These are phyloP conservation scores for human DNA, from an alignment of 2,113 vertebrate species.

Conservation along the genomic window GRCh38 chr2:50390501-50391000, in stretches of 20 bases:
- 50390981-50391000: neutral
- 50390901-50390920: neutral
- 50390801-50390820: neutral
- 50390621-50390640: neutral
- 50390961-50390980: slow-evolving; percentile 13
- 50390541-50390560: neutral
- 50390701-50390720: neutral
- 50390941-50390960: neutral
- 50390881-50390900: neutral
- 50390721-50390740: neutral
- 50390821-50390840: neutral
- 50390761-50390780: neutral
- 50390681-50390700: neutral
- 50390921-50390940: neutral
- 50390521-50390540: neutral
- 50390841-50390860: neutral
- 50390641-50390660: neutral
- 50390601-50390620: neutral
- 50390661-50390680: neutral
- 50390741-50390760: neutral
- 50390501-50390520: neutral
- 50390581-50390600: neutral
- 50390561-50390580: neutral
- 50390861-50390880: neutral
- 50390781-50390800: neutral